Conservation (phyloP, 2,113 vertebrate species). For the Pygoscelis adeliae region DNA sequence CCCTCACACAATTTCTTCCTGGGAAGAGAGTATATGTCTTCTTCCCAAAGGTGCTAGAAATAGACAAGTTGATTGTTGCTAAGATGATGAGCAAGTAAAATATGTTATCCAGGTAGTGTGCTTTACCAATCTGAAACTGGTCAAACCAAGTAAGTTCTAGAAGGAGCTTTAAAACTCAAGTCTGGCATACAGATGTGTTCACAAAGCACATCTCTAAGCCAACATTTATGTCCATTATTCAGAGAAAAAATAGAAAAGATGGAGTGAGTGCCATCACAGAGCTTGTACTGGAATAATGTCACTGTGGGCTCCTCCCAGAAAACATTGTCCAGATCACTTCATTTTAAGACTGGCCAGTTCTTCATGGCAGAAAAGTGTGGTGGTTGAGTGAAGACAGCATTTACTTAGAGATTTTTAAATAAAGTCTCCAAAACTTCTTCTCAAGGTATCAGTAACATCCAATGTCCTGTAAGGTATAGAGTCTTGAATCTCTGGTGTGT, state of each 20-base stretch:
- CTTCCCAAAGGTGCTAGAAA: not conserved
- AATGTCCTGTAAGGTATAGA: not conserved
- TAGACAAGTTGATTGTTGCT: not conserved
- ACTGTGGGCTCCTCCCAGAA: not conserved
- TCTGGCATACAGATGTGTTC: not conserved
- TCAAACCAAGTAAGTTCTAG: not conserved
- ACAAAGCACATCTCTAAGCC: not conserved
- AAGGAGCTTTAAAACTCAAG: not conserved
- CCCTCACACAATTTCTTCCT: not conserved
- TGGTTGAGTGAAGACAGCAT: not conserved
- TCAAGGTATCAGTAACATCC: not conserved
- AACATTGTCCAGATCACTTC: not conserved
- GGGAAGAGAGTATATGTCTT: not conserved
- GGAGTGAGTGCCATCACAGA: not conserved
- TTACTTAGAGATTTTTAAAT: not conserved
- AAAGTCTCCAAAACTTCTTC: not conserved
- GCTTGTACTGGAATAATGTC: not conserved
- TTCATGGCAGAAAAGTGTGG: not conserved
- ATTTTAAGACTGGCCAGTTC: not conserved
- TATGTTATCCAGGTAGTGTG: not conserved
- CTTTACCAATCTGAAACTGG: not conserved
- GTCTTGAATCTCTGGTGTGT: not conserved
- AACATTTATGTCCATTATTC: not conserved
- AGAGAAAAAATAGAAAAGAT: not conserved
- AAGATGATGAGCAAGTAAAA: not conserved